Base-by-base conservation (phyloP, 2,888 invertebrate genomes). In the Eubasilissa splendida region DNA sequence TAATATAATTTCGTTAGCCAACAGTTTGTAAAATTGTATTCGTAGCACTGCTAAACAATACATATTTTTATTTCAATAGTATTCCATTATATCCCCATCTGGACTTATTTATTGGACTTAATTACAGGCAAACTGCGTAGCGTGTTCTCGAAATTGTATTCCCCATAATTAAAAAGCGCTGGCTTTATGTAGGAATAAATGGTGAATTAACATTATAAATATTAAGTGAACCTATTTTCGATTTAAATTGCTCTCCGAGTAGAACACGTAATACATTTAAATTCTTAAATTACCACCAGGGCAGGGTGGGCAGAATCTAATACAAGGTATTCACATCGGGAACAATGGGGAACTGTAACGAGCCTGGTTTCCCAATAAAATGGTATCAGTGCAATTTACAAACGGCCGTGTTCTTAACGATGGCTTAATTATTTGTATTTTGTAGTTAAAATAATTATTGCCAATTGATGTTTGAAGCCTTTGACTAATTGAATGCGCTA, bases 121-220 rank as follows among this genome's bases (percentile, higher is more conserved):
- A 70, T 70, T 70, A 70, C 54, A 70, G 70, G 53, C 70, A 70
- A 70, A 70, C 70, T 14, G 70, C 70, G 70, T 54, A 70, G 70
- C 70, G 70, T 54, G 70, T 70, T 68, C 66, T 68, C 14, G 52
- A 9, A 68, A 68, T 68, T 31, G 66, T 68, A 68, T 68, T 54
- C 70, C 68, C 70, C 54, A 54, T 54, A 70, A 70, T 70, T 70
- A 70, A 70, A 70, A 70, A 54, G 70, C 54, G 52, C 70, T 31
- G 70, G 53, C 54, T 70, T 70, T 70, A 70, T 70, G 22, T 52
- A 70, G 70, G 14, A 70, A 54, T 70, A 70, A 70, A 70, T 70
- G 70, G 70, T 70, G 70, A 54, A 70, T 70, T 70, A 70, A 54
- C 70, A 70, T 70, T 70, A 68, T 68, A 68, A 70, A 70, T 70